Conservation (phyloP, 2,888 invertebrate species). For the Chouioia cunea region DNA sequence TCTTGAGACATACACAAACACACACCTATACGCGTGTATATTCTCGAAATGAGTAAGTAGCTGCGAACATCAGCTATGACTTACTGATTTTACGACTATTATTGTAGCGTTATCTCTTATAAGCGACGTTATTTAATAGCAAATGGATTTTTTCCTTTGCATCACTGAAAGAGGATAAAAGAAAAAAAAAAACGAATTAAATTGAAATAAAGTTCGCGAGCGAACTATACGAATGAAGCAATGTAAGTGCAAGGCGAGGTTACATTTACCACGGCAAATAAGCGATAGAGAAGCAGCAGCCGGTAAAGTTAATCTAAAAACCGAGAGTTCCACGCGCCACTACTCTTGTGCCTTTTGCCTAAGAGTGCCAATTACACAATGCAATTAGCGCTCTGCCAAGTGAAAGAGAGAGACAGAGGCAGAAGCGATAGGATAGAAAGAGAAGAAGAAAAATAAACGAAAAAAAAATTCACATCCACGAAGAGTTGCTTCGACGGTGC, state of each 20-base stretch:
- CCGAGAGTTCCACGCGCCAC: not conserved
- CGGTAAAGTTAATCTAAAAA: conserved; percentile 33
- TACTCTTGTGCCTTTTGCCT: conserved; percentile 5
- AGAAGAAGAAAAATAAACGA: not conserved
- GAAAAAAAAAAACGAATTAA: no score
- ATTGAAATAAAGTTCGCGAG: no score
- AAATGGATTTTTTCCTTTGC: no score
- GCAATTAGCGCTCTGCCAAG: conserved; percentile 35
- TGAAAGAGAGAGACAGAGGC: not conserved
- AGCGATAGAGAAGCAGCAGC: conserved; percentile 24
- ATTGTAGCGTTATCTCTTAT: no score
- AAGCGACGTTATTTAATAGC: no score
- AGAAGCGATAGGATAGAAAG: not conserved
- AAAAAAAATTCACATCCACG: no score
- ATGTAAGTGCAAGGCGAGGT: not conserved
- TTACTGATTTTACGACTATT: no score
- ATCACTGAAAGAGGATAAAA: no score
- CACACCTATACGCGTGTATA: no score
- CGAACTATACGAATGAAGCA: not conserved
- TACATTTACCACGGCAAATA: conserved; percentile 21
- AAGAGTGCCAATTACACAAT: conserved; percentile 44
- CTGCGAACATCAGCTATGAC: no score
- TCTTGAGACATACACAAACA: not conserved
- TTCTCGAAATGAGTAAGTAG: no score
- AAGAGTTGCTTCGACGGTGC: no score